Base-by-base conservation (phyloP, 1,140 invertebrate genomes). In the Episyrphus balteatus region DNA sequence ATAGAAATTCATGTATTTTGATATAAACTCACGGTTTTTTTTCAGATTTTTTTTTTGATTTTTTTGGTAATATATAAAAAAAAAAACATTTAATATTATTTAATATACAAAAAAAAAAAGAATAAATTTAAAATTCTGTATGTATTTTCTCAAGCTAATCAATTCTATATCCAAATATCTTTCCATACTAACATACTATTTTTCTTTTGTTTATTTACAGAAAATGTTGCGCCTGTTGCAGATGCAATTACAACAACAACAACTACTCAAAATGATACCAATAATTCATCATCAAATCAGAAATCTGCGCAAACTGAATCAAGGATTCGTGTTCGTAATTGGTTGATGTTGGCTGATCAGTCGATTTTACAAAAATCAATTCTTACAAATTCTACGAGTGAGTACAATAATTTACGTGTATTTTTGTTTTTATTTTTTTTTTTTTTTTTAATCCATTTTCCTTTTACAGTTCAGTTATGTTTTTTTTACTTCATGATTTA, bases 271-370 rank as follows among this genome's bases (percentile, higher is more conserved):
- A 38, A 38, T 5, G n/a, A 42, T 5, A 42, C 40, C 40, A 42
- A 26, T 42, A 44, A n/a, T n/a, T n/a, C 21, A 1, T 12, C 7
- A 38, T 26, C 6, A 21, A 46, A 26, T 14, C 17, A 7, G 2
- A 13, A 15, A 44, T 55, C 59, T 15, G 48, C 57, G 13, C 55
- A 63, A 8, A 57, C 54, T 13, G 62, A 66, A 47, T 63, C 63
- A 21, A 51, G 63, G 19, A 66, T 66, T 13, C 55, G 63, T 10
- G 63, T 66, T 7, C 61, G 63, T 33, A 66, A 66, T 36, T 66
- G 63, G 63, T 46, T 66, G 12, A 66, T 66, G 63, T 38, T 66
- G 51, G 61, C 63, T 7, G 63, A 66, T 56, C 61, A 66, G 41
- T 63, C 62, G 32, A 57, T 66, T 18, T 59, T 66, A 10, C 55